Evolutionary conservation across 2,113 vertebrate genomes (phyloP).

Genomic region (Ceyx margarethae): DNA sequence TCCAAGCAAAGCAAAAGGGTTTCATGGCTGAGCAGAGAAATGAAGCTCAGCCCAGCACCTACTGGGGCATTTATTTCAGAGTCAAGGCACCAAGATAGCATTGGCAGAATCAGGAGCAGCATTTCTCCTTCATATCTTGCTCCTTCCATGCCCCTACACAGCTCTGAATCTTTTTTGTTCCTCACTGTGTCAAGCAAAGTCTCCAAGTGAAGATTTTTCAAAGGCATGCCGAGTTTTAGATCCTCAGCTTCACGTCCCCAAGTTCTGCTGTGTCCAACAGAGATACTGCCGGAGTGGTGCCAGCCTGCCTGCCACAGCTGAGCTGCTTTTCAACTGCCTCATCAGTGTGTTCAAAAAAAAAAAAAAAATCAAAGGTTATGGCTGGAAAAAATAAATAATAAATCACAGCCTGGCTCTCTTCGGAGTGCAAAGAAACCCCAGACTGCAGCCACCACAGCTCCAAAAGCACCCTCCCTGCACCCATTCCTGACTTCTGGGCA

Average conservation of each 20-base stretch:
- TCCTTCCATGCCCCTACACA: neutral
- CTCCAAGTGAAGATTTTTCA: slow-evolving; percentile 41
- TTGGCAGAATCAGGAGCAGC: neutral
- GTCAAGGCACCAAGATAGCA: neutral
- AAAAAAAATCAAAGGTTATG: neutral
- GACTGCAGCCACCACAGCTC: neutral
- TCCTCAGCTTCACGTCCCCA: neutral
- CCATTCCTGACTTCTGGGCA: neutral
- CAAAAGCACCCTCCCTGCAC: neutral
- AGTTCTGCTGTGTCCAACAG: slow-evolving; percentile 10
- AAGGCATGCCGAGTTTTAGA: neutral
- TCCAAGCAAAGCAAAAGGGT: neutral
- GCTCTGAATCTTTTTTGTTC: neutral
- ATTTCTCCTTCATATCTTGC: neutral
- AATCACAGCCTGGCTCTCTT: neutral
- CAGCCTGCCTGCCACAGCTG: neutral
- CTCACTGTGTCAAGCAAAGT: neutral
- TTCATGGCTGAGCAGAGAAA: neutral
- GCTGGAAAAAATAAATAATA: neutral
- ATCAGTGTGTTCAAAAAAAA: neutral
- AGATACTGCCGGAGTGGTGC: neutral
- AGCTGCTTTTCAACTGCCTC: neutral
- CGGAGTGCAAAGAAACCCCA: neutral
- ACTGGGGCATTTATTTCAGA: neutral
- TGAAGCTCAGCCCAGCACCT: neutral